These are phyloP conservation scores for Sialia sialis DNA, from an alignment of 2,113 vertebrate genomes.

Conservation along the genomic window DNA sequence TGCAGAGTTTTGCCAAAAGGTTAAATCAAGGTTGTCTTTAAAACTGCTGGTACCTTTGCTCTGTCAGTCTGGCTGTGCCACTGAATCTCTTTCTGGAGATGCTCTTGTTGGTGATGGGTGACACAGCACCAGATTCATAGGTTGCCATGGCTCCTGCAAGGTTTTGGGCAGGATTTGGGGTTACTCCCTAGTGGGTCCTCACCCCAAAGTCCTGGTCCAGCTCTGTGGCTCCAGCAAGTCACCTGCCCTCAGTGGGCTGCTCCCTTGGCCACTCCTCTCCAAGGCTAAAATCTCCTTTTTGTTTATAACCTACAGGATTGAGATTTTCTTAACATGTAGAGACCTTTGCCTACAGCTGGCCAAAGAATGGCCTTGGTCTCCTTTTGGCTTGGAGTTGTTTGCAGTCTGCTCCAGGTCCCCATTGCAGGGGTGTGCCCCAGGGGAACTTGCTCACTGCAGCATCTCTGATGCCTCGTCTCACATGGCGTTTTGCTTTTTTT, in stretches of 20 bases:
- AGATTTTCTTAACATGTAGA: not conserved
- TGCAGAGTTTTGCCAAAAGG: not conserved
- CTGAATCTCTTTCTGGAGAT: not conserved
- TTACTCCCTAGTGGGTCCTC: not conserved
- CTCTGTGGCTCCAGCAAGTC: not conserved
- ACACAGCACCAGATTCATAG: not conserved
- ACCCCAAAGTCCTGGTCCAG: not conserved
- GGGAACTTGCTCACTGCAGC: not conserved
- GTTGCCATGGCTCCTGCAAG: not conserved
- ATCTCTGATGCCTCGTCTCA: constrained; percentile 10
- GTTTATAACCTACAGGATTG: not conserved
- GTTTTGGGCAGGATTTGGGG: not conserved
- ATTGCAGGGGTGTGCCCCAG: not conserved
- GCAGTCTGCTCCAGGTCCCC: not conserved
- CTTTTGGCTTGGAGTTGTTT: not conserved
- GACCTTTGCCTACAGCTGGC: not conserved
- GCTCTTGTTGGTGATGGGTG: not conserved
- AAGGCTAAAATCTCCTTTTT: not conserved
- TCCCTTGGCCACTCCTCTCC: not conserved
- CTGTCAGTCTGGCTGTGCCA: not conserved
- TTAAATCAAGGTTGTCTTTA: not conserved
- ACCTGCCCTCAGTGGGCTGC: not conserved
- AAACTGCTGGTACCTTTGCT: not conserved
- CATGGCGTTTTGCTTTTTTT: constrained; percentile 1
- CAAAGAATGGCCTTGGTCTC: not conserved